These are phyloP conservation scores for Pandemis cinnamomeana DNA, from an alignment of 2,888 invertebrate genomes.

Conservation along the genomic window DNA sequence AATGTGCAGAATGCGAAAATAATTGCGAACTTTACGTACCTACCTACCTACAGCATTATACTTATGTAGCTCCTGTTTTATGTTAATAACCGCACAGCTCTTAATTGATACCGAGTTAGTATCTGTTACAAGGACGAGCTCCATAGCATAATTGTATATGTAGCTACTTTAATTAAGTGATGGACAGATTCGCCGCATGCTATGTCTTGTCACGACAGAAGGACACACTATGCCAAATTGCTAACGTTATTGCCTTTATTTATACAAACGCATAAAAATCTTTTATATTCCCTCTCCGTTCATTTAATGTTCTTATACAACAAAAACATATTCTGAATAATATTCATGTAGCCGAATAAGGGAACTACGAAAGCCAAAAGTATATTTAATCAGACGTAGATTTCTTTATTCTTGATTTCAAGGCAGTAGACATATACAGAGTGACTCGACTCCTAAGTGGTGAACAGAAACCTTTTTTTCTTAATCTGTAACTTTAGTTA, in stretches of 20 bases:
- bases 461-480: too few relatives aligned
- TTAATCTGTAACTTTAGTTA: too few relatives aligned
- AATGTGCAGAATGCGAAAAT: neutral
- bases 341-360: neutral
- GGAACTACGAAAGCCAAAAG: neutral
- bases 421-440: neutral
- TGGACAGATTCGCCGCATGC: constrained; percentile 7
- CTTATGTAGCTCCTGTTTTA: constrained; percentile 23
- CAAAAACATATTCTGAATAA: neutral
- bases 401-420: neutral
- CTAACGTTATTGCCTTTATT: constrained; percentile 9
- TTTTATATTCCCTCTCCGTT: neutral
- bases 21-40: neutral
- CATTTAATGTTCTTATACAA: constrained; percentile 2
- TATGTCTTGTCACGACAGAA: constrained; percentile 13
- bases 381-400: neutral
- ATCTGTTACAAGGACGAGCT: constrained; percentile 69
- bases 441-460: too few relatives aligned
- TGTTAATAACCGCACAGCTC: constrained; percentile 52
- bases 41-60: neutral
- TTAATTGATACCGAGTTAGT: constrained; percentile 65
- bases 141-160: constrained; percentile 43
- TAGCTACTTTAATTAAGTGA: constrained; percentile 37
- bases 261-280: neutral
- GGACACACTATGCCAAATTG: constrained; percentile 8